Evolutionary conservation across 2,888 invertebrate genomes (phyloP), one percentile per base, ranked within the genome.

Genomic region (Agriopis marginaria): DNA sequence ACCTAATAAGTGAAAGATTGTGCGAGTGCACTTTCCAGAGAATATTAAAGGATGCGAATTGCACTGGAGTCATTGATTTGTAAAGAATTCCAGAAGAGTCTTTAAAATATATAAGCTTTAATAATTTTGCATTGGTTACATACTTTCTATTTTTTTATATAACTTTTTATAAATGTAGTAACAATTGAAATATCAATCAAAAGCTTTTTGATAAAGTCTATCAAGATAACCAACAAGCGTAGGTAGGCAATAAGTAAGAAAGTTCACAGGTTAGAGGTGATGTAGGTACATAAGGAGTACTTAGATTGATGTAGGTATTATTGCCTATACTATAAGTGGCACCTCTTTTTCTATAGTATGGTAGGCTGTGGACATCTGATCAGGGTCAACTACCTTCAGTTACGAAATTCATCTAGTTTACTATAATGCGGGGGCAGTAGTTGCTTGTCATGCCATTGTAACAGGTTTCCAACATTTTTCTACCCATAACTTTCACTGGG

Each of bases 1-100:
- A 82, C 68, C 68, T 88, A 86, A 88, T 84, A 87, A 89, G 86
- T 88, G 87, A 89, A 88, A 87, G 86, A 87, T 86, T 84, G 83
- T 77, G 79, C 73, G 73, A 78, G 76, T 73, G 75, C 73, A 67
- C 76, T 77, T 67, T 77, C 77, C 77, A 77, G 74, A 70, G 70
- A 68, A 72, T 75, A 76, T 74, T 74, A 54, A 65, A 70, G 71
- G 67, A 65, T 67, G 11, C 61, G 8, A 64, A 64, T 68, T 64
- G 61, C 58, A 8, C 32, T 17, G 60, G 68, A 64, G 50, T 56
- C 60, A 68, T 61, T 55, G 39, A 51, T 65, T 68, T 54, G 53
- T 56, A 40, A 61, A 69, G 59, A 54, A 68, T 68, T 63, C 40
- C 55, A 44, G 23, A 49, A 6, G 5, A 51, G 17, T 23, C 7